These are phyloP conservation scores for Phalanger gymnotis DNA, from an alignment of 2,797 vertebrate genomes.

Conservation along the genomic window DNA sequence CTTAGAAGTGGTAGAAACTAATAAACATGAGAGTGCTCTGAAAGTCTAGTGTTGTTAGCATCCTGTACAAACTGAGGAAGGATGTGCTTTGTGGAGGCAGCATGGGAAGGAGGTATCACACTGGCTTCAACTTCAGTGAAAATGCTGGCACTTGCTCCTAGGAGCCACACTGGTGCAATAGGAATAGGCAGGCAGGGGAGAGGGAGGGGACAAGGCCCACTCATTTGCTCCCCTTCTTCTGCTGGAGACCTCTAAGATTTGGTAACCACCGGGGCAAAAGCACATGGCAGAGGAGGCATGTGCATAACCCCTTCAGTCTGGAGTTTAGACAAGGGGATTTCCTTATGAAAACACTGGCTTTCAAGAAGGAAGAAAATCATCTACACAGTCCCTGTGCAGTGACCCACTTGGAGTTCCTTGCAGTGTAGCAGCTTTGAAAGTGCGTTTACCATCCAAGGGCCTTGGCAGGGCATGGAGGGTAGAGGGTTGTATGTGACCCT, in stretches of 20 bases:
- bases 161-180: background rate
- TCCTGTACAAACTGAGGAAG: background rate
- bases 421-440: background rate
- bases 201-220: background rate
- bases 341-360: no score
- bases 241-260: background rate
- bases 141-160: background rate
- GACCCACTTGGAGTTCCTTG: background rate
- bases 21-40: background rate
- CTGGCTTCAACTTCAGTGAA: slow-evolving; percentile 5
- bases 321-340: no score
- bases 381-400: no score
- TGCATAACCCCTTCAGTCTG: no score
- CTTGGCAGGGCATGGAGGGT: background rate
- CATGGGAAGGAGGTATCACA: background rate
- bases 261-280: no score
- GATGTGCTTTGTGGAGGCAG: background rate
- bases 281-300: no score
- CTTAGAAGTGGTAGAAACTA: background rate
- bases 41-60: background rate
- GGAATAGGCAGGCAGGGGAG: background rate
- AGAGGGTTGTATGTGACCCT: no score
- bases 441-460: background rate
- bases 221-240: no score
- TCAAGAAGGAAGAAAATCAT: no score